phyloP scores from a whole-genome alignment of 2,113 vertebrate genomes.

The Daubentonia madagascariensis region DNA sequence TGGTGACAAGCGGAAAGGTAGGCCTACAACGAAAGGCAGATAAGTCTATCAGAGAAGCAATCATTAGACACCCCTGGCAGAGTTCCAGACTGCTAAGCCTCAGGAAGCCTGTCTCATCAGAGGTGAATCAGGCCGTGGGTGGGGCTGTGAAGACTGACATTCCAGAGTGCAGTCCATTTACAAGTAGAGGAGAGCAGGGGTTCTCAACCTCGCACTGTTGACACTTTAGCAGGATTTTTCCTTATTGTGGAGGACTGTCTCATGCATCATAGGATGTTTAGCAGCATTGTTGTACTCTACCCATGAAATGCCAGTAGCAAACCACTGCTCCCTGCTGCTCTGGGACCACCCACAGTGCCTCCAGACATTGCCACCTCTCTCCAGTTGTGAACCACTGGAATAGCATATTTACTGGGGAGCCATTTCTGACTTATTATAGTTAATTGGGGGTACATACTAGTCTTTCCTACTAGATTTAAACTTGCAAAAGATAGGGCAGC shows the following conservation, averaged over 20 bases:
- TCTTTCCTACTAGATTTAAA: not conserved
- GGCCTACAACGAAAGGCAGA: not conserved
- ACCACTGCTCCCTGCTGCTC: accelerated
- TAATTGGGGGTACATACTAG: not conserved
- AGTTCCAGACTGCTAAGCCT: not conserved
- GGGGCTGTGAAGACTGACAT: not conserved
- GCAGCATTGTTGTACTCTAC: not conserved
- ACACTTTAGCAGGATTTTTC: not conserved
- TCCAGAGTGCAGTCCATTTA: not conserved
- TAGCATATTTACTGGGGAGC: not conserved
- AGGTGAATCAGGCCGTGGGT: not conserved
- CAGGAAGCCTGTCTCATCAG: not conserved
- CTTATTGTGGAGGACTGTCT: not conserved
- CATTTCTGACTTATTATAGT: not conserved
- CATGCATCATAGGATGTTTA: not conserved
- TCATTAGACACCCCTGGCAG: not conserved
- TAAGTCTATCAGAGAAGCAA: not conserved
- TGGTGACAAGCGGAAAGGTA: not conserved
- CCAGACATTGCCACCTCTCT: not conserved
- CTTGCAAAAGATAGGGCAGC: not conserved
- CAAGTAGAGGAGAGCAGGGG: not conserved
- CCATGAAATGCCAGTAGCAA: not conserved
- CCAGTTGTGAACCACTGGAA: not conserved
- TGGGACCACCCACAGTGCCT: not conserved
- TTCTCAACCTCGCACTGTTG: not conserved